Conservation (phyloP, 2,888 invertebrate genomes). For the Eupithecia subumbrata region DNA sequence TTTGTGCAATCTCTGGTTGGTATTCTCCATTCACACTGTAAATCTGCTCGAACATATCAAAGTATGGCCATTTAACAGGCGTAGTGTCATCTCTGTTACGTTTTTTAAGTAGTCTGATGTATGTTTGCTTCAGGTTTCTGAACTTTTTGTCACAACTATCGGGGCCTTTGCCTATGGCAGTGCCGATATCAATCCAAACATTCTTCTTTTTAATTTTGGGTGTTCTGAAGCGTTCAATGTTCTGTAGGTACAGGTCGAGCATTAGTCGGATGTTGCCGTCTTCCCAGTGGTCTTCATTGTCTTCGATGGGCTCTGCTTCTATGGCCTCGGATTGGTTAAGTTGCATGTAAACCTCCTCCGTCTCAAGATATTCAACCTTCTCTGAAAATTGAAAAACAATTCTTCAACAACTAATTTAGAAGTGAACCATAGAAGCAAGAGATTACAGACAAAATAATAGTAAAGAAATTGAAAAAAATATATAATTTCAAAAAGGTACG, state of each 20-base stretch:
- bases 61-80: constrained; percentile 77
- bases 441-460: neutral
- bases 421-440: neutral
- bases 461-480: neutral
- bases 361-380: constrained; percentile 65
- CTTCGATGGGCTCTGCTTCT: constrained; percentile 65
- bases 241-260: constrained; percentile 69
- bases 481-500: neutral
- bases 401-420: neutral
- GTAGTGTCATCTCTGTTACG: constrained; percentile 62
- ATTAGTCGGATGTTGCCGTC: constrained; percentile 63
- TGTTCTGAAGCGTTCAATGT: constrained; percentile 72
- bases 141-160: constrained; percentile 78
- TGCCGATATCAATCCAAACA: constrained; percentile 73
- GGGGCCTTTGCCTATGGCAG: constrained; percentile 68
- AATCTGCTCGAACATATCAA: constrained; percentile 74
- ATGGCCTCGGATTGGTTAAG: constrained; percentile 62
- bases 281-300: constrained; percentile 75
- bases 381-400: constrained; percentile 53
- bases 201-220: constrained; percentile 78
- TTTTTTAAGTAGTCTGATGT: constrained; percentile 72
- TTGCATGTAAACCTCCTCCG: constrained; percentile 64
- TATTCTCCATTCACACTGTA: constrained; percentile 73
- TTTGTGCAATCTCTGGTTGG: constrained; percentile 72
- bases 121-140: constrained; percentile 76